phyloP scores from a whole-genome alignment of 2,888 invertebrate genomes.

The Lysandra coridon region DNA sequence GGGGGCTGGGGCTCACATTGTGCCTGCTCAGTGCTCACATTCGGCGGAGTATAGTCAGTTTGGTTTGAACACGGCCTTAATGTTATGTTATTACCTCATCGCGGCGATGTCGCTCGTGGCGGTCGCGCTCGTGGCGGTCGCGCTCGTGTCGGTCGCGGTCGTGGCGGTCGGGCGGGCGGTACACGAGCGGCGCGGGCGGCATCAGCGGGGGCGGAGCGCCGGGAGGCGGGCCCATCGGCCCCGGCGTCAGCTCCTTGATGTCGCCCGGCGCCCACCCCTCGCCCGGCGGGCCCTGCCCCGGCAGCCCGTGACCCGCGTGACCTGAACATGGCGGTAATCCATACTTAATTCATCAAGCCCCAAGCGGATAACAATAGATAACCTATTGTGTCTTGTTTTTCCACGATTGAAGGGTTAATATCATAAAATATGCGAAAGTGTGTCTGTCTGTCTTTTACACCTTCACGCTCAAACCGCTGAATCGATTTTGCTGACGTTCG shows the following conservation, averaged over 20 bases:
- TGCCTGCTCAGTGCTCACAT: too few relatives aligned
- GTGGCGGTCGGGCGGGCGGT: conserved; percentile 63
- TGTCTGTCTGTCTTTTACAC: too few relatives aligned
- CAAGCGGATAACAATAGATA: too few relatives aligned
- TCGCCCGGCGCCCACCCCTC: conserved; percentile 82
- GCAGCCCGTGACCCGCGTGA: not conserved
- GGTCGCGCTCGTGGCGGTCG: conserved; percentile 55
- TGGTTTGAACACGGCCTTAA: too few relatives aligned
- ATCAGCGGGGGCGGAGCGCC: conserved; percentile 48
- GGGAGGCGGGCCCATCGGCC: conserved; percentile 66
- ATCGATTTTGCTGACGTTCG: too few relatives aligned
- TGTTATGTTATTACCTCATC: conserved; percentile 48
- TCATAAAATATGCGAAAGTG: too few relatives aligned
- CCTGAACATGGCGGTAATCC: not conserved
- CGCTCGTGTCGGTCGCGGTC: conserved; percentile 70
- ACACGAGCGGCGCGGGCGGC: conserved; percentile 49
- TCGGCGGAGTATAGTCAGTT: too few relatives aligned
- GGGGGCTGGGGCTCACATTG: too few relatives aligned
- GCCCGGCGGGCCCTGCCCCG: not conserved
- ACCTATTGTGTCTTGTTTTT: too few relatives aligned
- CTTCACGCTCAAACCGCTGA: too few relatives aligned
- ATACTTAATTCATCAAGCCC: not conserved
- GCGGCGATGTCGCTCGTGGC: conserved; percentile 59
- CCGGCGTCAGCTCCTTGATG: conserved; percentile 86
- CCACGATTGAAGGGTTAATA: too few relatives aligned